Percentiles rank a stretch among this genome's conserved stretches.
These are phyloP conservation scores for Nemotelus nigrinus DNA, from an alignment of 2,888 invertebrate species.

Conservation along the genomic window DNA sequence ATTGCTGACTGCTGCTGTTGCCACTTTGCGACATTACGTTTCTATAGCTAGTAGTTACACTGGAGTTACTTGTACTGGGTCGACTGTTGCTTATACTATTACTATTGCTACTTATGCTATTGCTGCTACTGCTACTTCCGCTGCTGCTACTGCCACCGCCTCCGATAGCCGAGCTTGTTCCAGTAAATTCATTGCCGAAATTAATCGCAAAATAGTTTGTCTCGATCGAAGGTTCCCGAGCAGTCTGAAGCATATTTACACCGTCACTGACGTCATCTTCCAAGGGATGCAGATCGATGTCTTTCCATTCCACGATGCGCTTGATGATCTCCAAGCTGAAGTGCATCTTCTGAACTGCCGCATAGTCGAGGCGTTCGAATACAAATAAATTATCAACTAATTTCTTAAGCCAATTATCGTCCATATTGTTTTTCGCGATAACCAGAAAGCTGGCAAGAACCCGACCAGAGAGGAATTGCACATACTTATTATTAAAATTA, in stretches of 20 bases:
- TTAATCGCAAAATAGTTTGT: constrained; percentile 64
- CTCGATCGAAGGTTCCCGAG: constrained; percentile 58
- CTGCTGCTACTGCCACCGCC: constrained; percentile 47
- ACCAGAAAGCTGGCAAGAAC: constrained; percentile 85
- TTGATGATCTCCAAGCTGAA: constrained; percentile 87
- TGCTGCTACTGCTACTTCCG: constrained; percentile 34
- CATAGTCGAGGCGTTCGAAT: constrained; percentile 71
- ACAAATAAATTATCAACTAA: constrained; percentile 77
- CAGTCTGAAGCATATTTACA: constrained; percentile 37
- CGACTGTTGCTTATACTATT: constrained; percentile 33
- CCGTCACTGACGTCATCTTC: constrained; percentile 68
- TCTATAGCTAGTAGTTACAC: constrained; percentile 42
- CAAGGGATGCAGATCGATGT: constrained; percentile 80
- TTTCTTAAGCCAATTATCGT: constrained; percentile 82
- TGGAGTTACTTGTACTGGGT: constrained; percentile 41
- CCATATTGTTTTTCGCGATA: constrained; percentile 82
- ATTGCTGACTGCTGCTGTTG: constrained; percentile 10
- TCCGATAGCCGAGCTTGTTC: constrained; percentile 45
- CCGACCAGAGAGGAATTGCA: constrained; percentile 82
- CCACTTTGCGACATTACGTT: constrained; percentile 27
- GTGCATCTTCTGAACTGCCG: constrained; percentile 78
- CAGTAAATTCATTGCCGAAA: constrained; percentile 56
- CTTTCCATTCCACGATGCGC: constrained; percentile 89
- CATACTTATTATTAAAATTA: constrained; percentile 80
- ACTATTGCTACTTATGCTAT: constrained; percentile 10